Base-by-base conservation (phyloP, 2,888 invertebrate genomes). In the Drosophila kambysellisi region DNA sequence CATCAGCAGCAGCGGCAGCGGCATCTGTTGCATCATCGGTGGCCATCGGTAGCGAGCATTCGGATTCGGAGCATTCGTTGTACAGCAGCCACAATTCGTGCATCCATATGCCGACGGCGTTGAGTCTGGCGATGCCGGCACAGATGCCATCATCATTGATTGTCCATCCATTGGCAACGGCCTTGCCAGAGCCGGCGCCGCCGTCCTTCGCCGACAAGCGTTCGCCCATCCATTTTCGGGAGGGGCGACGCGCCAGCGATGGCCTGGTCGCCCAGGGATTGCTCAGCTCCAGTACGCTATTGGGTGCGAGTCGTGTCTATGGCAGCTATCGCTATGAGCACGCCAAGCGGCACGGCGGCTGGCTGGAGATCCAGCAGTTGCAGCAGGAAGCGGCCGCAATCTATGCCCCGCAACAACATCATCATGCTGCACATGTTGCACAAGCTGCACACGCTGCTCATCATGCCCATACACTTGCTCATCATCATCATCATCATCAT, bases 171-270 rank as follows among this genome's bases (percentile, higher is more conserved):
- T 39, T 62, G 46, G 37, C 71, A 35, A 25, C 59, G 15, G n/a
- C 68, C 65, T 32, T 95, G 66, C 88, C 96, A 95, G 35, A 73
- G 29, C 64, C 30, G 66, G 66, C 29, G 61, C 51, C 51, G 70
- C 94, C 57, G 95, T 96, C 20, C 94, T 89, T 87, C 30, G 77
- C 71, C 59, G 90, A 88, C 57, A 87, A 87, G 46, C 87, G 97
- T 73, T 97, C 97, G 69, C 98, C 98, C 0, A 96, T 97, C 11
- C 97, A 97, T 92, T 98, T 98, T 92, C 93, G 95, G 85, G 96
- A 96, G 93, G 95, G 96, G 4, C 94, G 97, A 59, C 95, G 98
- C 69, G 98, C 98, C 1, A 98, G 98, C 85, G 98, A 98, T 91
- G 98, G 98, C 7, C 94, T 98, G 51, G 97, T 98, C 33, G 97